phyloP scores from a whole-genome alignment of 2,113 vertebrate genomes.

The Tachycineta bicolor region DNA sequence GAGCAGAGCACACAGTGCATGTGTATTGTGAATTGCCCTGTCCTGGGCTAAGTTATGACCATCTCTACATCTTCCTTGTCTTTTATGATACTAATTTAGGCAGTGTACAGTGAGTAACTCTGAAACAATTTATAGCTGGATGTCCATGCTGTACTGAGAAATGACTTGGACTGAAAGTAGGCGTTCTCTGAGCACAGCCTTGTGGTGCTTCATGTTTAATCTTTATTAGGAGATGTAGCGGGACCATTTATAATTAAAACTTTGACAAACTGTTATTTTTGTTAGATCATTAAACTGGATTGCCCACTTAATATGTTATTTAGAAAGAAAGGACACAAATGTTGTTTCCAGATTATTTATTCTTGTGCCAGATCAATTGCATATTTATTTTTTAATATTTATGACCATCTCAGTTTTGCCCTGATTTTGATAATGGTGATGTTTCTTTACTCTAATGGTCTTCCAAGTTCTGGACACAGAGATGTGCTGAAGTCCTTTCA shows the following conservation, averaged over 20 bases:
- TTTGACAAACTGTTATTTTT: slow-evolving; percentile 11
- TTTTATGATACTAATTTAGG: slow-evolving; percentile 50
- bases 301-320: neutral
- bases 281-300: neutral
- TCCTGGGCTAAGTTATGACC: neutral
- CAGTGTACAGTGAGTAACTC: neutral
- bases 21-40: neutral
- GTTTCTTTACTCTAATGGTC: neutral
- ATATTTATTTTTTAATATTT: neutral
- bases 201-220: slow-evolving; percentile 43
- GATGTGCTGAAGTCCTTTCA: neutral
- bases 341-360: neutral
- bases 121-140: slow-evolving; percentile 5
- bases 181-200: slow-evolving; percentile 35
- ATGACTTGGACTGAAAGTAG: slow-evolving; percentile 36
- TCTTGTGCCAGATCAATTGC: neutral
- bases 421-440: neutral
- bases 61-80: neutral
- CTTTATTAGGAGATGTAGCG: slow-evolving; percentile 40
- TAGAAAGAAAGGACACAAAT: neutral
- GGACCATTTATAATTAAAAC: slow-evolving; percentile 16
- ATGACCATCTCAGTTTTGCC: neutral
- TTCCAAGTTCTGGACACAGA: neutral
- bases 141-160: slow-evolving; percentile 38
- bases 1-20: neutral